Conservation (phyloP, 1,140 invertebrate genomes). For the Aphidius ervi region DNA sequence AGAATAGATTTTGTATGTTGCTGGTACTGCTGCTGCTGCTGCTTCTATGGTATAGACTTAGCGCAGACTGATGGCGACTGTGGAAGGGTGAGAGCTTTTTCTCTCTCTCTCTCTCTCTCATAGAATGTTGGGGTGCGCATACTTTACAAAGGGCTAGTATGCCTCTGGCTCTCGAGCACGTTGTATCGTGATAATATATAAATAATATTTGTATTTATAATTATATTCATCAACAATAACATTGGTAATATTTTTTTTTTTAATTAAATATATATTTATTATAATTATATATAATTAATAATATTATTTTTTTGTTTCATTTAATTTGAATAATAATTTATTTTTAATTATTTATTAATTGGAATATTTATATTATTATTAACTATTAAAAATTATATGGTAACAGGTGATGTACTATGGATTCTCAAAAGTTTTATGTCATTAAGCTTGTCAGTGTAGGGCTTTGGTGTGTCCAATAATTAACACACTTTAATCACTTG, state of each 20-base stretch:
- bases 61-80: too few relatives aligned
- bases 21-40: neutral
- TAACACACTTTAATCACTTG: too few relatives aligned
- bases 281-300: neutral
- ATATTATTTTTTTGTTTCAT: neutral
- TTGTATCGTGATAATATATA: slow-evolving; percentile 2
- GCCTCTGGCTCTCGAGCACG: slow-evolving; percentile 34
- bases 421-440: too few relatives aligned
- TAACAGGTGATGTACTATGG: too few relatives aligned
- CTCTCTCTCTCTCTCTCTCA: neutral
- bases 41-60: too few relatives aligned
- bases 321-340: slow-evolving; percentile 6
- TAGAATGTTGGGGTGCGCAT: slow-evolving; percentile 27
- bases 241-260: neutral
- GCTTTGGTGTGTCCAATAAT: too few relatives aligned
- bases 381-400: too few relatives aligned
- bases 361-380: too few relatives aligned
- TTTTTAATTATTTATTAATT: neutral
- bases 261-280: neutral
- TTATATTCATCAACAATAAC: neutral
- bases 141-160: slow-evolving; percentile 41
- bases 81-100: slow-evolving; percentile 12
- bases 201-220: too few relatives aligned
- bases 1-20: slow-evolving; percentile 11
- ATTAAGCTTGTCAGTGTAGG: too few relatives aligned